Conservation (phyloP, 2,888 invertebrate genomes). For the Ochropleura leucogaster region DNA sequence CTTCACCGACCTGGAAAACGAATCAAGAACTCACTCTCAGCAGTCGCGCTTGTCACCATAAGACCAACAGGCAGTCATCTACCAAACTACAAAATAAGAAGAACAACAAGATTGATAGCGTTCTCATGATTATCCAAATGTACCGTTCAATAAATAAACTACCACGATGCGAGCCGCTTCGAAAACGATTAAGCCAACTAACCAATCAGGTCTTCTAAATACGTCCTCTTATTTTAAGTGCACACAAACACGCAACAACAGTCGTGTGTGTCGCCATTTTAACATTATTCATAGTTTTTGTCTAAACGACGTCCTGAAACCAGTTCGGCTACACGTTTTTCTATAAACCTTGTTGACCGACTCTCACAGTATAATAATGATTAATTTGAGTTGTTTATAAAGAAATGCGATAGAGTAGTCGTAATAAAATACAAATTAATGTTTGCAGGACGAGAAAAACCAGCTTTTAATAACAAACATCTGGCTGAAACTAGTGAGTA, state of each 20-base stretch:
- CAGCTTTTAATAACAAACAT: constrained; percentile 99
- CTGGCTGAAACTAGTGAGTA: constrained; percentile 98
- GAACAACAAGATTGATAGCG: constrained; percentile 41
- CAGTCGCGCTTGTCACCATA: neutral
- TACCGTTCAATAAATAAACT: constrained; percentile 63
- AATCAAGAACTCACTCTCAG: neutral
- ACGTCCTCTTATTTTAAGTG: constrained; percentile 52
- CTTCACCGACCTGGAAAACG: neutral
- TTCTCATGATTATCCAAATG: constrained; percentile 63
- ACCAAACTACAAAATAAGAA: neutral
- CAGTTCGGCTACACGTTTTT: constrained; percentile 57
- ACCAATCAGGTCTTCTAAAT: constrained; percentile 62
- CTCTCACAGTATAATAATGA: constrained; percentile 56
- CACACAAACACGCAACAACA: constrained; percentile 46
- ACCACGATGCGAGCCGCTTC: constrained; percentile 36
- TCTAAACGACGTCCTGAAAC: constrained; percentile 56
- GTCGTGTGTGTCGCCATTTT: constrained; percentile 28
- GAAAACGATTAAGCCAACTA: constrained; percentile 52
- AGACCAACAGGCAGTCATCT: neutral
- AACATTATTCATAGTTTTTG: constrained; percentile 61
- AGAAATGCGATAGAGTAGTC: constrained; percentile 47
- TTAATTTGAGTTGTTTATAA: constrained; percentile 52
- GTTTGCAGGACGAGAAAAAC: constrained; percentile 98
- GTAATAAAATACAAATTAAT: constrained; percentile 62
- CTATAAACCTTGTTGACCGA: constrained; percentile 56